Base-by-base conservation (phyloP, 2,888 invertebrate species). In the Allolobophora icterica region DNA sequence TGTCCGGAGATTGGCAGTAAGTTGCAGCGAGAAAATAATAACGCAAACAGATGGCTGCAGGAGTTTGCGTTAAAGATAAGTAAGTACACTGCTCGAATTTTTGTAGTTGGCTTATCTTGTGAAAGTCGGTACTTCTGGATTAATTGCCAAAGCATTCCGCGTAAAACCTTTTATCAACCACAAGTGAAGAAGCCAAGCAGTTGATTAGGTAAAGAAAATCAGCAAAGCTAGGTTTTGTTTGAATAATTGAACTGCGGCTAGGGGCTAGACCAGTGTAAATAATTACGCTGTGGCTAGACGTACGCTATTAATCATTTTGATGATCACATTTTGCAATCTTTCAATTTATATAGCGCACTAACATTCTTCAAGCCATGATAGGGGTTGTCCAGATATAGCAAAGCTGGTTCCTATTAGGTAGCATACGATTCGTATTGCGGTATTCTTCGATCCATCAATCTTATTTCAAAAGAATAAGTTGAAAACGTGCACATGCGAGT, bases 1-100 rank as follows among this genome's bases (percentile, higher is more conserved):
- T 71, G 71, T n/a, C 30, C 71, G n/a, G n/a, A n/a, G 71, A 8
- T 71, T n/a, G 71, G n/a, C 8, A 30, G n/a, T 45, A 1, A 71
- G 71, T 71, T 71, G 71, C 71, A n/a, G 71, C 71, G n/a, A 71
- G 71, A 71, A 45, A 71, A n/a, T 71, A n/a, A n/a, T 21, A 71
- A n/a, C 71, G n/a, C n/a, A 17, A n/a, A n/a, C 71, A 71, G 71
- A 71, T 71, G 71, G 15, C 30, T 71, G 8, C n/a, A n/a, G n/a
- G 52, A 24, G 52, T 1, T 6, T 52, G 52, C 21, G 52, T 3
- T n/a, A n/a, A 71, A 71, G 71, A 71, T 71, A 71, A 71, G 71
- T 71, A 71, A 71, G 71, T 71, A 71, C n/a, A 71, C n/a, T 30
- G 30, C 6, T 71, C 71, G 71, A 71, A 71, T n/a, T 71, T 71